Evolutionary conservation across 2,888 invertebrate genomes (phyloP), one percentile per base, ranked within the genome.

Genomic region (Heteropelma amictum): DNA sequence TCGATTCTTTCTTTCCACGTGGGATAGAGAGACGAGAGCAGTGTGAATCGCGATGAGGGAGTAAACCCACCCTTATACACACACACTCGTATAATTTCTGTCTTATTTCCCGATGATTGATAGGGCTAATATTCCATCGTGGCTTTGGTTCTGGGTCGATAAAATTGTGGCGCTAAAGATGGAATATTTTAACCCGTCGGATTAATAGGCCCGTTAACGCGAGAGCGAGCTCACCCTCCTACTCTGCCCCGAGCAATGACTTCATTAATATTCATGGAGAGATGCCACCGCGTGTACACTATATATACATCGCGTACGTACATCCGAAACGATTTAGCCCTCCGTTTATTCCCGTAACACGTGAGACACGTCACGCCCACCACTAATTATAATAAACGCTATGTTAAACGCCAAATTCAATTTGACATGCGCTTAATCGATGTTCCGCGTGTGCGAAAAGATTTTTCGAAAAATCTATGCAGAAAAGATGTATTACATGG

Each of bases 151-250:
- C 26, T 65, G 40, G 70, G 53, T 70, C 82, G 87, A 86, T 86
- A 86, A 86, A 87, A 86, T 83, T 72, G 58, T 49, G 84, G 80
- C 80, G 82, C 79, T 81, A 81, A 84, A 84, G 84, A 85, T 79
- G 81, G 85, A 86, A 85, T 85, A 87, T 85, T 85, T 87, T 82
- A 83, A 81, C 83, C 81, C 77, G 65, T n/a, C 71, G 86, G 84
- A 87, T 88, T 88, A 88, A 88, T 87, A 87, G 87, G 83, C 82
- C 84, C 84, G 84, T 87, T 86, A 88, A 87, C 84, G 85, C 35
- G 28, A n/a, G n/a, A 51, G 49, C 60, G 10, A 49, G 61, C 67
- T 49, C 68, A 35, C 68, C 38, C 68, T 58, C 14, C 12, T 38
- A 38, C 12, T 12, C 49, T 38, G 21, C 14, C 40, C 7, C 33